phyloP scores from a whole-genome alignment of 2,797 vertebrate species.

The Pteropus rufus region DNA sequence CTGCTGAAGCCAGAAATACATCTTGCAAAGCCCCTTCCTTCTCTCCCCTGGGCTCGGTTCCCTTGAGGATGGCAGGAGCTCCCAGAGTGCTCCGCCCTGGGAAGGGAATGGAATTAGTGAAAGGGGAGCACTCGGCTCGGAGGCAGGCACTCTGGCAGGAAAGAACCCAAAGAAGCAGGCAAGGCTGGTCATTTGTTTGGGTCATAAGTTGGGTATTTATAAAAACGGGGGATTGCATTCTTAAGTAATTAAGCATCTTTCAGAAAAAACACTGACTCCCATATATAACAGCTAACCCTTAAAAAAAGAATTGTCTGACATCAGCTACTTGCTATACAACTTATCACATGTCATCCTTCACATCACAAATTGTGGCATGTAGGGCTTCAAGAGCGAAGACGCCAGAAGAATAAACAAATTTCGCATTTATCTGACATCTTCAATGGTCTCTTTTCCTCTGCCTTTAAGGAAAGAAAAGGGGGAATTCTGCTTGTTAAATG shows the following conservation, averaged over 20 bases:
- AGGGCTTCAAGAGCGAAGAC: not conserved
- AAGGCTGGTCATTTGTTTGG: not conserved
- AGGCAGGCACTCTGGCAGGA: not conserved
- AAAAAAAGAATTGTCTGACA: not conserved
- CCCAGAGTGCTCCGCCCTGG: not conserved
- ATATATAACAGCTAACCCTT: not conserved
- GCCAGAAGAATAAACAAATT: constrained; percentile 1
- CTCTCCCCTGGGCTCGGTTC: not conserved
- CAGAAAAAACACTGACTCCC: not conserved
- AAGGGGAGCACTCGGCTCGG: not conserved
- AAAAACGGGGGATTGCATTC: not conserved
- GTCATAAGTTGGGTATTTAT: not conserved
- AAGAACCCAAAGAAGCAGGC: not conserved
- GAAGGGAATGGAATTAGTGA: not conserved
- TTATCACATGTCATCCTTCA: not conserved
- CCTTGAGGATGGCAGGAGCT: not conserved
- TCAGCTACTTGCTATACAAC: not conserved
- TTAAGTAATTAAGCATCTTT: not conserved
- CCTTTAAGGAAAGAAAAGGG: constrained; percentile 61
- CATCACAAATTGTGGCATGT: not conserved
- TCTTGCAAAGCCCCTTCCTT: not conserved
- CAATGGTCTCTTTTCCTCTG: constrained; percentile 18
- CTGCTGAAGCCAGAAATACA: not conserved
- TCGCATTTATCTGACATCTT: constrained; percentile 59
- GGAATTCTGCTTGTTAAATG: constrained; percentile 52